Evolutionary conservation across 2,113 vertebrate genomes (phyloP), one percentile per base, ranked within the genome.

Genomic region (Myotis lucifugus): DNA sequence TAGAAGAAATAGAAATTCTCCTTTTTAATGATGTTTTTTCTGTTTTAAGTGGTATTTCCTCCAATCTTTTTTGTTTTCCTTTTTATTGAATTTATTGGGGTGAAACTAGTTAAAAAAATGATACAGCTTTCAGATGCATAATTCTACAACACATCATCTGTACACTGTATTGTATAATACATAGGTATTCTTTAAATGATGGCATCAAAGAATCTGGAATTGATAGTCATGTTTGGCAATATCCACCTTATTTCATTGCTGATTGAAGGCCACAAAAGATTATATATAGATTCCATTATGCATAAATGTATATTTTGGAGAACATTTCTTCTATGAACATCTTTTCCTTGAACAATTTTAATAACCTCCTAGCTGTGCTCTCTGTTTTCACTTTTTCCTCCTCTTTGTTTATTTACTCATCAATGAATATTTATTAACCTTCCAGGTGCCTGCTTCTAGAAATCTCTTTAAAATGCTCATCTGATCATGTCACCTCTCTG

Each of bases 371-470:
- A 67, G 25, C 72, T 46, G 0, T 50, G 29, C 0, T 81, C 27
- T 82, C 67, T 85, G 13, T 92, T 92, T 95, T 91, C 10, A 79
- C 2, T 78, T 66, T 94, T 37, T 48, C 32, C 11, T 78, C 81
- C n/a, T 94, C 42, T 84, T 91, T 89, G 89, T 81, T 83, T 82
- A 74, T 91, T 91, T 66, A 89, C 15, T 66, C 37, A 42, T 32
- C 32, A 77, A 18, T 94, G 77, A 92, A 87, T 93, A 93, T 89
- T 89, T 87, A 91, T 89, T 87, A 89, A 76, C 13, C 13, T 90
- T 84, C 25, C 67, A 73, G 56, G 32, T 90, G 18, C 27, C 77
- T 88, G 82, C 48, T 85, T 90, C 46, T 11, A 82, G 76, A 56
- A 66, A 50, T 40, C 37, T 84, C 89, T 77, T 77, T n/a, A 42